Percentiles rank a stretch among this genome's conserved stretches.
Evolutionary conservation across 1,140 invertebrate genomes (phyloP).

Genomic region (Scaptodrosophila lebanonensis): DNA sequence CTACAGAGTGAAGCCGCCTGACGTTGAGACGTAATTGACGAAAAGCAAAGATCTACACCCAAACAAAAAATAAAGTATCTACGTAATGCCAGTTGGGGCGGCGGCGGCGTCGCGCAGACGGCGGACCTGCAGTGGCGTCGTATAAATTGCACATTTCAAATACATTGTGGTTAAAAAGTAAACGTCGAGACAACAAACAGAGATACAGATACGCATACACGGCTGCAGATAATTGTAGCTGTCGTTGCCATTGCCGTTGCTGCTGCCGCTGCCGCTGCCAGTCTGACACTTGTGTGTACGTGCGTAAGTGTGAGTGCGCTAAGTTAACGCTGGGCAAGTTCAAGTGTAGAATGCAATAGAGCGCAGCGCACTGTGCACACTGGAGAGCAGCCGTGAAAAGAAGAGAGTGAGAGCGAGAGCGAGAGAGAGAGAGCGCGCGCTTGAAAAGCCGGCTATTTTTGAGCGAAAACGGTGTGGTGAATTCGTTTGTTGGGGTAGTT

Average conservation of each 20-base stretch:
- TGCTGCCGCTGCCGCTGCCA: not conserved
- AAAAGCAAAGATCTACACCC: constrained; percentile 38
- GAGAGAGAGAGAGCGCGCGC: constrained; percentile 1
- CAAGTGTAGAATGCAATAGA: constrained; percentile 74
- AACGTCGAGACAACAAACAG: constrained; percentile 43
- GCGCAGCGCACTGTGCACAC: constrained; percentile 34
- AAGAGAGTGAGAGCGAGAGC: not conserved
- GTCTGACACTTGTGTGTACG: constrained; percentile 5
- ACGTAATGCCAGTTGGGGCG: constrained; percentile 1
- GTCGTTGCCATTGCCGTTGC: constrained; percentile 10
- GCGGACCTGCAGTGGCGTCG: constrained; percentile 28
- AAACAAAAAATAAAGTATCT: constrained; percentile 1
- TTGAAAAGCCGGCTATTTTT: constrained; percentile 63
- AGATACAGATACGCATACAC: constrained; percentile 40
- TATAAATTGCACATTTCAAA: constrained; percentile 74
- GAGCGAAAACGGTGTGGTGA: constrained; percentile 40
- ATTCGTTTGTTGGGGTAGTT: constrained; percentile 33
- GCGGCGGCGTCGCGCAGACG: constrained; percentile 21
- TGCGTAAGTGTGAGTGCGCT: constrained; percentile 30
- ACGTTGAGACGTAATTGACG: constrained; percentile 53
- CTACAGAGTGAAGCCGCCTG: too few relatives aligned
- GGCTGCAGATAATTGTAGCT: constrained; percentile 54
- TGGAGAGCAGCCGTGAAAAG: not conserved
- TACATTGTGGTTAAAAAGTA: constrained; percentile 74
- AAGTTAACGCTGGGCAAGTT: constrained; percentile 66